A percentile compares a stretch with the other conserved stretches of the same genome.
Conservation (phyloP, 1,140 invertebrate species). For the Papilio machaon region DNA sequence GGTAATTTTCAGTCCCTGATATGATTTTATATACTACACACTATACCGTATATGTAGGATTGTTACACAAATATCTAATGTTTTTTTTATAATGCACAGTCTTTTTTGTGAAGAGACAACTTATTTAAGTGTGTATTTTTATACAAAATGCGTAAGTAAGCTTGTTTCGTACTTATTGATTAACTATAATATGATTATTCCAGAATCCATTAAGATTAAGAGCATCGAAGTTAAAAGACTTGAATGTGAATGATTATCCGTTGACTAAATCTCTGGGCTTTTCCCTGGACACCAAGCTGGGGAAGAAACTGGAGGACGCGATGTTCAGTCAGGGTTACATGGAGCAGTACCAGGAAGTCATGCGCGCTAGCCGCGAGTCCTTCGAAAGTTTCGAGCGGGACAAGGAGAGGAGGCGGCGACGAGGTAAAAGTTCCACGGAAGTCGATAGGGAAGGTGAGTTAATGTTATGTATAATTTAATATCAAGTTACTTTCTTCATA, state of each 20-base stretch:
- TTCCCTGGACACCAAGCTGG: conserved; percentile 42
- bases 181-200: conserved; percentile 29
- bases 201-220: conserved; percentile 30
- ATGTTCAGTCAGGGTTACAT: conserved; percentile 49
- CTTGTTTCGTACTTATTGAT: not conserved
- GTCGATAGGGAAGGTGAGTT: conserved; percentile 18
- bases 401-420: conserved; percentile 35
- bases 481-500: no score
- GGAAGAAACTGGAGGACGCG: conserved; percentile 49
- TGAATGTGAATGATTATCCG: conserved; percentile 45
- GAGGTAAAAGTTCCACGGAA: conserved; percentile 35
- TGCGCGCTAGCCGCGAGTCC: conserved; percentile 53
- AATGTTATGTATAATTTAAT: not conserved
- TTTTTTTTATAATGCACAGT: no score
- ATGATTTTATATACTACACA: no score
- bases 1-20: no score
- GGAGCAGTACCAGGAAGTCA: conserved; percentile 61
- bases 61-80: no score
- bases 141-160: no score
- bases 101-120: no score
- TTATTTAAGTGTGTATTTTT: no score
- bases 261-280: conserved; percentile 59
- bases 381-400: conserved; percentile 41
- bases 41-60: no score
- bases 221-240: conserved; percentile 23